phyloP scores from a whole-genome alignment of 2,888 invertebrate species.

The Lathronympha strigana region DNA sequence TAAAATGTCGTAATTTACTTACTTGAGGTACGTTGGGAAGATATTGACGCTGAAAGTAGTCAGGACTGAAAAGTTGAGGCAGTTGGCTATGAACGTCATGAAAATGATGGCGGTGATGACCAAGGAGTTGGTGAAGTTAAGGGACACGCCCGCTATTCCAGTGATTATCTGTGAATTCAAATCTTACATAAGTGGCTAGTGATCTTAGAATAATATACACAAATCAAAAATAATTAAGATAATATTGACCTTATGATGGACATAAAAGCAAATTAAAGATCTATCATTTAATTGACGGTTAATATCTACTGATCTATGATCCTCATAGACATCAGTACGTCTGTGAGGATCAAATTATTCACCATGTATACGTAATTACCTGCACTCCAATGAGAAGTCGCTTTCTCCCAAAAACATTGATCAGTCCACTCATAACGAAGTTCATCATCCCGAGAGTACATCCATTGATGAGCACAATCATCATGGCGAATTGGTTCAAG shows the following conservation, averaged over 20 bases:
- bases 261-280: too few species aligned
- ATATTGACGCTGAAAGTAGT: slow-evolving; percentile 70
- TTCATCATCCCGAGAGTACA: slow-evolving; percentile 59
- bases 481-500: slow-evolving; percentile 66
- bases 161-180: slow-evolving; percentile 62
- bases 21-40: slow-evolving; percentile 79
- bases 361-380: too few species aligned
- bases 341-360: too few species aligned
- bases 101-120: slow-evolving; percentile 61
- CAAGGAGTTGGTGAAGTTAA: slow-evolving; percentile 61
- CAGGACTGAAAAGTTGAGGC: slow-evolving; percentile 70
- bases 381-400: slow-evolving; percentile 71
- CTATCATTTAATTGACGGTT: too few species aligned
- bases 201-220: too few species aligned
- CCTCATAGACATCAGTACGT: too few species aligned
- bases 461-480: slow-evolving; percentile 59
- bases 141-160: slow-evolving; percentile 57
- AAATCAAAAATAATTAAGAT: too few species aligned
- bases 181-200: too few species aligned
- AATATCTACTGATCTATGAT: too few species aligned
- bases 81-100: slow-evolving; percentile 58
- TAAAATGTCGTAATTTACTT: slow-evolving; percentile 47
- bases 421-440: slow-evolving; percentile 64
- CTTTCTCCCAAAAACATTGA: slow-evolving; percentile 73
- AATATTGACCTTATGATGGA: too few species aligned